These are phyloP conservation scores for Hyperoplus immaculatus DNA, from an alignment of 2,797 vertebrate species.

Conservation along the genomic window DNA sequence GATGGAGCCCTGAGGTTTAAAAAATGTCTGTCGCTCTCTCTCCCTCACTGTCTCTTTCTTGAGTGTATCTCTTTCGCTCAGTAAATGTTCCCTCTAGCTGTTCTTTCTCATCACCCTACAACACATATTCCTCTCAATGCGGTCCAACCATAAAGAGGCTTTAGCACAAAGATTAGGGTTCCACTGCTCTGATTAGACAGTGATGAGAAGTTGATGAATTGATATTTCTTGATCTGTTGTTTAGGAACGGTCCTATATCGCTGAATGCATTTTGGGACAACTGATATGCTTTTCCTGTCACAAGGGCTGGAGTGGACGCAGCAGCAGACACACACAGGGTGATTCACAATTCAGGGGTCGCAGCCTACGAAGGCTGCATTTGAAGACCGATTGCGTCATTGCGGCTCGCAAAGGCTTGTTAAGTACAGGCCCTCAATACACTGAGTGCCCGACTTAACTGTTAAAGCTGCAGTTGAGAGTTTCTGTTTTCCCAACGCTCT, in stretches of 20 bases:
- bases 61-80: neutral
- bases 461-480: too few species aligned
- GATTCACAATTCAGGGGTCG: too few species aligned
- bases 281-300: neutral
- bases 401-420: too few species aligned
- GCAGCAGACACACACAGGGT: too few species aligned
- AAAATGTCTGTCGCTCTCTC: neutral
- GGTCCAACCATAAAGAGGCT: conserved; percentile 3
- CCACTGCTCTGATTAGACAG: conserved; percentile 22
- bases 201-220: conserved; percentile 14
- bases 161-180: conserved; percentile 7
- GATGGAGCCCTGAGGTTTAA: conserved; percentile 29
- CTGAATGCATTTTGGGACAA: neutral
- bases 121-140: conserved; percentile 13
- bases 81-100: neutral
- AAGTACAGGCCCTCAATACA: too few species aligned
- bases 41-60: neutral
- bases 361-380: too few species aligned
- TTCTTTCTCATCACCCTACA: neutral
- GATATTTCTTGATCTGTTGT: neutral
- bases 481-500: too few species aligned
- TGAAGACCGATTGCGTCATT: too few species aligned
- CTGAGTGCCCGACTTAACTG: too few species aligned
- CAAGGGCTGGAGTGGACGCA: too few species aligned
- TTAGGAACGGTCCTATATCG: neutral